Evolutionary conservation across 2,113 vertebrate genomes (phyloP).

Genomic region (Motacilla tschutschensis): DNA sequence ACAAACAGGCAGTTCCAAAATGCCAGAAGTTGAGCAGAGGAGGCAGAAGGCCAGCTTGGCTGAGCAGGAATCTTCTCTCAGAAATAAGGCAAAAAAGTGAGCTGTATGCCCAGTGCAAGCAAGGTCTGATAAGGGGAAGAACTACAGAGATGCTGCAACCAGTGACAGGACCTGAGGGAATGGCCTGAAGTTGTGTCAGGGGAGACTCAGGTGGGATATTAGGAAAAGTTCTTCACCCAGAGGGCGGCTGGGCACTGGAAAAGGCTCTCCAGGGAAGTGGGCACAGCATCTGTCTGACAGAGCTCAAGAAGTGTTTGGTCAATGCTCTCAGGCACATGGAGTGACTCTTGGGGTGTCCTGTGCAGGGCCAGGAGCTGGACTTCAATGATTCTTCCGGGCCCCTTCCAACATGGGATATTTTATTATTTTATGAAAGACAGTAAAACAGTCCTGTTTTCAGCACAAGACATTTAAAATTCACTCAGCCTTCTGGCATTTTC

Average conservation of each 20-base stretch:
- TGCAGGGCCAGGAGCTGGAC: not conserved
- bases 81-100: not conserved
- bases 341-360: not conserved
- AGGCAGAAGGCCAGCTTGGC: not conserved
- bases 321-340: not conserved
- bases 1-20: not conserved
- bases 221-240: not conserved
- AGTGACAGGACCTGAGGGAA: not conserved
- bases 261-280: not conserved
- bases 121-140: not conserved
- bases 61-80: not conserved
- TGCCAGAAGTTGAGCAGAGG: not conserved
- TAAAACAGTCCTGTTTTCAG: not conserved
- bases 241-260: rapidly evolving
- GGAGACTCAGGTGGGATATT: not conserved
- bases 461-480: not conserved
- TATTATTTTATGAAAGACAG: not conserved
- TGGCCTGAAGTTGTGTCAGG: not conserved
- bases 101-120: not conserved
- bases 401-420: not conserved
- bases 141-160: not conserved
- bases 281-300: not conserved
- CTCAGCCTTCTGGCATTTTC: not conserved
- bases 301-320: not conserved
- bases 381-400: not conserved